Percentiles rank a stretch among this genome's conserved stretches.
These are phyloP conservation scores for Charadrius vociferus DNA, from an alignment of 2,113 vertebrate genomes.

Conservation along the genomic window DNA sequence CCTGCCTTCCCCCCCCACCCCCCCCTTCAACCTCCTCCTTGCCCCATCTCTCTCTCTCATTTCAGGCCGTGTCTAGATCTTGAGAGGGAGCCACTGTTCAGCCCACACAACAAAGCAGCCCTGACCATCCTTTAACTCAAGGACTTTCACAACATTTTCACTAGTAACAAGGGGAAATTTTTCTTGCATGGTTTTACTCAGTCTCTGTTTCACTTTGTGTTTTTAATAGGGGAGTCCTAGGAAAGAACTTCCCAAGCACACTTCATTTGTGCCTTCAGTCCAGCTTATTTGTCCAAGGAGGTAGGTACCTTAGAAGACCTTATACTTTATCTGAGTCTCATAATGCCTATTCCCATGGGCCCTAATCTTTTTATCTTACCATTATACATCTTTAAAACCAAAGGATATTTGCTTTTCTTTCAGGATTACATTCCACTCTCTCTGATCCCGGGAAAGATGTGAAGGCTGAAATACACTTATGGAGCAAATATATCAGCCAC, in stretches of 20 bases:
- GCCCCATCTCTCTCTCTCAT: not conserved
- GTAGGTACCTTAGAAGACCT: not conserved
- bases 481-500: not conserved
- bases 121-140: fast-evolving
- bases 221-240: not conserved
- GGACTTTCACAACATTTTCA: not conserved
- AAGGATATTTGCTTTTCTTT: slow-evolving; percentile 35
- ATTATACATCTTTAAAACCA: slow-evolving; percentile 14
- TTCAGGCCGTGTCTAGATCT: not conserved
- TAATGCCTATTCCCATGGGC: not conserved
- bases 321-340: not conserved
- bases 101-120: not conserved
- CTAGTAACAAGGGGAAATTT: not conserved
- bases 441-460: not conserved
- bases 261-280: not conserved
- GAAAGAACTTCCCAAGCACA: not conserved
- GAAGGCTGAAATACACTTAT: not conserved
- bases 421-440: not conserved
- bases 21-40: not conserved
- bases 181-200: not conserved
- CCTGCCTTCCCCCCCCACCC: no score
- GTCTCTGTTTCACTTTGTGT: not conserved
- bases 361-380: slow-evolving; percentile 11
- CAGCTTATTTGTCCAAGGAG: not conserved
- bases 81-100: not conserved